Percentiles rank a stretch among this genome's conserved stretches.
These are phyloP conservation scores for Phycodurus eques DNA, from an alignment of 2,113 vertebrate genomes.

Conservation along the genomic window DNA sequence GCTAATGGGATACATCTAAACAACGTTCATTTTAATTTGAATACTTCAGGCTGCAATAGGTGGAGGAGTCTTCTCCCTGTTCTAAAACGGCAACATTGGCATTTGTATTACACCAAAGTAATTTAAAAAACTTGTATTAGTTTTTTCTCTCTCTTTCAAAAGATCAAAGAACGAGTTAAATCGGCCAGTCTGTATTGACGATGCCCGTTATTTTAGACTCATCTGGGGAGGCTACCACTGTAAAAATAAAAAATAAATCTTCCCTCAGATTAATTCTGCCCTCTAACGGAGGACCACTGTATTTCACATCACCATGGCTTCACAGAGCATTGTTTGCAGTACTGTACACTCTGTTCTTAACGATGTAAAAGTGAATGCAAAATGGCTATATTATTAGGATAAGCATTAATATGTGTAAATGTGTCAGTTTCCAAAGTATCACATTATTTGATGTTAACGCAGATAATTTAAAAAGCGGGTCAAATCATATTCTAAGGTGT, in stretches of 20 bases:
- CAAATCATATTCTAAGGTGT: neutral
- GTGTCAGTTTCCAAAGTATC: neutral
- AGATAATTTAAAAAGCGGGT: neutral
- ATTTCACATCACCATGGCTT: neutral
- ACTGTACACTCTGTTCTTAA: neutral
- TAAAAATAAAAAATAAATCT: neutral
- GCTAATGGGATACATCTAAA: no score
- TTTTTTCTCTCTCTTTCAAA: no score
- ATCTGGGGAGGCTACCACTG: neutral
- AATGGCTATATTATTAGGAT: neutral
- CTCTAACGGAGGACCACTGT: conserved; percentile 22
- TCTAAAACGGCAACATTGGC: no score
- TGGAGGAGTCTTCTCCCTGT: no score
- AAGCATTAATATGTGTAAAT: neutral
- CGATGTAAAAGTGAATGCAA: neutral
- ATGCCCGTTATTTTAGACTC: no score
- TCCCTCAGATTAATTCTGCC: conserved; percentile 8
- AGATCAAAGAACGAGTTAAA: no score
- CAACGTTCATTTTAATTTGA: no score
- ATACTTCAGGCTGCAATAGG: no score
- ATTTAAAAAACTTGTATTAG: no score
- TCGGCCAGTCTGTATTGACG: no score
- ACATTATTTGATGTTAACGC: neutral
- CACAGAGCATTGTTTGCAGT: neutral
- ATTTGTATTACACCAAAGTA: no score